Base-by-base conservation (phyloP, 1,140 invertebrate species). In the Sitodiplosis mosellana region DNA sequence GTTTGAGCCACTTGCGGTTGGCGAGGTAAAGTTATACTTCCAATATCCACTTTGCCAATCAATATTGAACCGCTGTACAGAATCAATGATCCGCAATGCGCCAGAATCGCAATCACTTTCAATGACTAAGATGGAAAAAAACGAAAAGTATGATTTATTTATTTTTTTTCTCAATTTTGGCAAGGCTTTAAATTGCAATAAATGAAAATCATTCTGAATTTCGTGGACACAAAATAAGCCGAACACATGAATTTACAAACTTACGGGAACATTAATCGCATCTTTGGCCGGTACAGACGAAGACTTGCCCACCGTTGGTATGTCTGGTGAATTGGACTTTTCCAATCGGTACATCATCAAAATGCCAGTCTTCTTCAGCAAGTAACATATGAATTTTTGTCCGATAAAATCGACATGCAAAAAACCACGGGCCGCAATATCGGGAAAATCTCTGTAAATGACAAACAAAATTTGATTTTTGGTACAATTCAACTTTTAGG, bases 31-130 rank as follows among this genome's bases (percentile, higher is more conserved):
- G 27, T 27, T 27, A 83, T 71, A 17, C 81, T 78, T 2, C 80
- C 77, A 42, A 90, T 76, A 58, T 89, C 81, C 18, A 92, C 71
- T 65, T 89, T 88, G n/a, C 85, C 85, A 21, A 92, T 75, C 52
- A 81, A 69, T 37, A 70, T 73, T 2, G 77, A 70, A 14, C 90
- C 89, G 4, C 83, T 87, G 61, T 91, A 91, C 14, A 95, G 64
- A n/a, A 81, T 72, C n/a, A 93, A 71, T 52, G 76, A 78, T 11
- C 82, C 81, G 43, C 69, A 73, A 19, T 79, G 69, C 67, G 92
- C 88, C 22, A 93, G 72, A 19, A 86, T 70, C 0, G 86, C 79
- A 38, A 90, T 77, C 77, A 92, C 81, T 50, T 84, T 77, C 48
- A 90, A 63, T 56, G 70, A 69, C 72, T 80, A 20, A 42, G 12